Conservation (phyloP, 2,113 vertebrate species). For the Odontophorus gujanensis region DNA sequence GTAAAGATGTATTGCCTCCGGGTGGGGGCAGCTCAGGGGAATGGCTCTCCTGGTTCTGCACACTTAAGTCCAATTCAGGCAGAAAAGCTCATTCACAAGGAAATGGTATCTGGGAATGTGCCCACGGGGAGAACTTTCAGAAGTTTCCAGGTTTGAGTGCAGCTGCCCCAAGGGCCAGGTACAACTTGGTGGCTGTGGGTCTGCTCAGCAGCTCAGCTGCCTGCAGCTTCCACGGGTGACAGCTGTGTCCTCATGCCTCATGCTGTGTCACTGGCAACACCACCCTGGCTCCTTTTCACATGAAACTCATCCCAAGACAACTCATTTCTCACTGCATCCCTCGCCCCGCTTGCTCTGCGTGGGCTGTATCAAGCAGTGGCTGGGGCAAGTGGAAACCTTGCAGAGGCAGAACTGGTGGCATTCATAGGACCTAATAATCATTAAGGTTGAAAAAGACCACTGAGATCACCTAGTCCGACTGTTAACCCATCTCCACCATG, state of each 20-base stretch:
- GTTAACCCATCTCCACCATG: no score
- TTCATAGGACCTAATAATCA: neutral
- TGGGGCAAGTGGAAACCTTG: neutral
- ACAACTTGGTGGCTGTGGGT: neutral
- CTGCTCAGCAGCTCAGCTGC: neutral
- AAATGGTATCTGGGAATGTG: neutral
- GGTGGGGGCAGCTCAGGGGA: neutral
- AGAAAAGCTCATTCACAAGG: neutral
- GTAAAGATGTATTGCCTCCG: neutral
- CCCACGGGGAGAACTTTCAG: neutral
- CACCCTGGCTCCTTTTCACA: neutral
- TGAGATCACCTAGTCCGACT: no score
- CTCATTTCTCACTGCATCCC: neutral
- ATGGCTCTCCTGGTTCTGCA: neutral
- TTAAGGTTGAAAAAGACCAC: no score
- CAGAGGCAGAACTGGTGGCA: neutral
- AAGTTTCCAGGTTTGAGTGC: neutral
- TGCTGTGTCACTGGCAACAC: no score
- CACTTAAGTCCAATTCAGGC: neutral
- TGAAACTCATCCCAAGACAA: neutral
- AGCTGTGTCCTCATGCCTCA: accelerated
- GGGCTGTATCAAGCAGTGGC: neutral
- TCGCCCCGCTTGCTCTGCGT: accelerated
- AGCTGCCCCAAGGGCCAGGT: neutral
- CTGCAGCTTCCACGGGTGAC: accelerated